These are phyloP conservation scores for Varanus komodoensis DNA, from an alignment of 2,113 vertebrate genomes.

Conservation along the genomic window DNA sequence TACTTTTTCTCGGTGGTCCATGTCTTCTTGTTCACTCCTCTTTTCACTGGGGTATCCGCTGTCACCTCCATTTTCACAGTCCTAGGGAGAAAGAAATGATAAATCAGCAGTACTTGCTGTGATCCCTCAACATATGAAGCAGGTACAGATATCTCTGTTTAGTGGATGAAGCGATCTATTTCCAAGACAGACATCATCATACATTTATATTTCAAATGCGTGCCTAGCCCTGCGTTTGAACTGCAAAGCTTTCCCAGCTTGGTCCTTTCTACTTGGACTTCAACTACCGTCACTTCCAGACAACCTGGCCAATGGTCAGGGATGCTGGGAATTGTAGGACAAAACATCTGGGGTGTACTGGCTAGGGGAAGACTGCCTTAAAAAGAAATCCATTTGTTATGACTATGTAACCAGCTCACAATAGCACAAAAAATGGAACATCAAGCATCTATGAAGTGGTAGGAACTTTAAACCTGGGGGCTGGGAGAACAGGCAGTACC, in stretches of 20 bases:
- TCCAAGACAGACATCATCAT: too few species aligned
- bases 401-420: background rate
- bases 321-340: background rate
- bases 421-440: conserved; percentile 3
- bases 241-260: background rate
- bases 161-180: background rate
- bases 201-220: background rate
- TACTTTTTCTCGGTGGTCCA: conserved; percentile 87
- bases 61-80: conserved; percentile 92
- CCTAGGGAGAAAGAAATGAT: conserved; percentile 73
- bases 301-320: background rate
- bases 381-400: background rate
- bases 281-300: background rate
- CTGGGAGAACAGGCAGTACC: background rate
- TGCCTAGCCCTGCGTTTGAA: background rate
- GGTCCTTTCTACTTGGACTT: background rate
- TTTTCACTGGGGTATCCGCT: conserved; percentile 96
- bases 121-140: background rate
- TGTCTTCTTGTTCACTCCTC: conserved; percentile 88
- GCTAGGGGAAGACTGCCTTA: background rate
- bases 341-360: background rate
- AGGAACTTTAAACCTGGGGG: background rate
- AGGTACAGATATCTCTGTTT: background rate
- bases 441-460: background rate
- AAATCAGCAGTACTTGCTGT: background rate